Base-by-base conservation (phyloP, 2,888 invertebrate species). In the Melanchra persicariae region DNA sequence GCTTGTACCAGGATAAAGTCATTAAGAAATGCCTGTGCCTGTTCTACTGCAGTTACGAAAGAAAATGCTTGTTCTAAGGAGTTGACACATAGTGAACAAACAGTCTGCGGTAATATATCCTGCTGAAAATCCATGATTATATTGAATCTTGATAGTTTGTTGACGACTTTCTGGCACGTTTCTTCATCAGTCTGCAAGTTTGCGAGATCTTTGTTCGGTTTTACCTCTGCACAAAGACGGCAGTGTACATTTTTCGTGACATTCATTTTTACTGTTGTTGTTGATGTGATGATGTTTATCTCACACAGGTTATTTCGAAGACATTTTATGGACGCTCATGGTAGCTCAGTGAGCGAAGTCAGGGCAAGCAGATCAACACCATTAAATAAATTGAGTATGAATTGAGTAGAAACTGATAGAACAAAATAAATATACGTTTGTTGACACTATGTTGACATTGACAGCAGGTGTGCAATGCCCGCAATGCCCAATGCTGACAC, bases 11-110 rank as follows among this genome's bases (percentile, higher is more conserved):
- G 65, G 63, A 85, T 69, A 65, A 89, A 73, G 49, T 87, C 83
- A 19, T 73, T 81, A 26, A 94, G 70, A 1, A 86, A 73, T 2
- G 45, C 68, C 77, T 94, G 93, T 0, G 93, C 92, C 19, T 83
- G 85, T 70, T 94, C 90, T 19, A 94, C 84, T 3, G 83, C 81
- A 12, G 85, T 70, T 4, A 93, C 87, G 64, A 94, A 93, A 15
- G 90, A 88, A 63, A 85, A 90, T 5, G 92, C 91, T 57, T 77
- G 88, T 54, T 93, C 89, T 40, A 94, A 79, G 0, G 87, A 79
- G 37, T 79, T 77, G 1, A 89, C 67, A 87, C 94, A 94, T 3
- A 85, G 65, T 19, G 90, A 86, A 85, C 94, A 94, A n/a, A 93
- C 89, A 1, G 91, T 90, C 83, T 86, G 90, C 7, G 93, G 92